Base-by-base conservation (phyloP, 2,113 vertebrate species). In the Plestiodon gilberti region DNA sequence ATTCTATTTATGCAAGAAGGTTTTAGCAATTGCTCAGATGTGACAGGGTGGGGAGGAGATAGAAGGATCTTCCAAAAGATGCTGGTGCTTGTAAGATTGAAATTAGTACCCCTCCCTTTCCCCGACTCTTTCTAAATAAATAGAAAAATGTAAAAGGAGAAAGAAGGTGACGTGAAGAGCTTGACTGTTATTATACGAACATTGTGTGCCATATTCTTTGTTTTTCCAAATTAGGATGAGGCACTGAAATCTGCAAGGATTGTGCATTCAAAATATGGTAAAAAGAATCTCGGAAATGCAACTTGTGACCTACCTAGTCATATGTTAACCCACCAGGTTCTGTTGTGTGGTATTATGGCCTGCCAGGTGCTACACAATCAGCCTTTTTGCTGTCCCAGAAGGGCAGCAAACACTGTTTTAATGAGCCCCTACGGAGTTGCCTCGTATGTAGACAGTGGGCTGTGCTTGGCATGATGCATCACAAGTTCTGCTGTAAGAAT, bases 191-290 rank as follows among this genome's bases (percentile, higher is more conserved):
- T 79, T 91, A 83, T 83, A 73, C 89, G 82, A 89, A 75, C 82
- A 83, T 89, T 89, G 65, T 93, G 61, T 84, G 59, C 71, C 87
- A 7, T 71, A 79, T 0, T 69, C 0, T 57, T 13, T 57, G 5
- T 92, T 91, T 94, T 57, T 15, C 13, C 1, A 93, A 94, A 92
- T 92, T 87, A 93, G 86, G 80, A 87, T 48, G 6, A 64, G 77
- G 33, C 87, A 88, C 80, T 0, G 0, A 91, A 88, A 74, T 92
- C 65, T 90, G 85, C 35, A 38, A 61, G 88, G 80, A 87, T 91
- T 22, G 0, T 38, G 33, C 89, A 92, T 91, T 90, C 91, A 89
- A 67, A 90, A 91, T 86, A 62, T 75, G 67, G 61, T 79, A 90
- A 92, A 91, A 92, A 78, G 88, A 91, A 94, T 69, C 14, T n/a